Conservation (phyloP, 2,113 vertebrate genomes). For the Clarias batrachus region DNA sequence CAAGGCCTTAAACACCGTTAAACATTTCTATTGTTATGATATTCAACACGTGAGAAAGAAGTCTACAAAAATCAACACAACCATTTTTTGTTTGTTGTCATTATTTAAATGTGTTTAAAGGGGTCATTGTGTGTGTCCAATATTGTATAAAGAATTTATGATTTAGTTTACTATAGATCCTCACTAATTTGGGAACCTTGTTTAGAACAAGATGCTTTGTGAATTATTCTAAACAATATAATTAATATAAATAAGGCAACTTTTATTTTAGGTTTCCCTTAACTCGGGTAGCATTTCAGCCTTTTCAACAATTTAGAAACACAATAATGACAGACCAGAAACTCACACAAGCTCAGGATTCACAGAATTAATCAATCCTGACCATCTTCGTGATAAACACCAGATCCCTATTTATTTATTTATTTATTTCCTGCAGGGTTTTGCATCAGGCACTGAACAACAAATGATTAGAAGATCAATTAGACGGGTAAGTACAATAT, state of each 20-base stretch:
- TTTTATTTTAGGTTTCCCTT: background rate
- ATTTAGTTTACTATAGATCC: background rate
- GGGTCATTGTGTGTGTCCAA: background rate
- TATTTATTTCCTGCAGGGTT: background rate
- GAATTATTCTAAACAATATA: background rate
- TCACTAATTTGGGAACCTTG: background rate
- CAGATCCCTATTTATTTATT: background rate
- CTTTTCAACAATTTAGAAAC: too few relatives aligned
- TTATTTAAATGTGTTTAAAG: too few relatives aligned
- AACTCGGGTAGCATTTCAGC: background rate
- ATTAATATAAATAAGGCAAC: background rate
- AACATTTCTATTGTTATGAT: background rate
- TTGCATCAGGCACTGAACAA: background rate
- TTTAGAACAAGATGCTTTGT: background rate
- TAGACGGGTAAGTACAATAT: background rate
- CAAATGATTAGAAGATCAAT: slow-evolving; percentile 22
- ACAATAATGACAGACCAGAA: background rate
- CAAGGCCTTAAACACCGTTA: background rate
- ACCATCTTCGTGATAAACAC: background rate
- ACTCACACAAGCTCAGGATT: background rate
- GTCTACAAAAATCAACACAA: background rate
- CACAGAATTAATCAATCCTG: background rate
- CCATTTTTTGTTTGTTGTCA: background rate
- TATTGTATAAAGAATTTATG: background rate
- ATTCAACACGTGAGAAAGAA: background rate